Base-by-base conservation (phyloP, 2,888 invertebrate genomes). In the Mellilla xanthometata region DNA sequence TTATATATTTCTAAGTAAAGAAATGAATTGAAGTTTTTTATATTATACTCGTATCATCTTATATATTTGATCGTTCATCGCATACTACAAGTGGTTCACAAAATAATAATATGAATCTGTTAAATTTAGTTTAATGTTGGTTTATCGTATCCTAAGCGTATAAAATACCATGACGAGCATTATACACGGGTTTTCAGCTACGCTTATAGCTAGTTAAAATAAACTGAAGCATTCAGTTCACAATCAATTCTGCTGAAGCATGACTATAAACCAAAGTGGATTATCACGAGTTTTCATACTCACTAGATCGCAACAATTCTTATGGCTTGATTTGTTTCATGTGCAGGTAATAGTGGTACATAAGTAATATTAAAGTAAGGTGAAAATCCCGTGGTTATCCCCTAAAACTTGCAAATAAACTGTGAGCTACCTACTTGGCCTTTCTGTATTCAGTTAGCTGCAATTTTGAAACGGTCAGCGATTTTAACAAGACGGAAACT, bases 391-490 rank as follows among this genome's bases (percentile, higher is more conserved):
- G 15, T 6, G 6, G 15, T 19, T 5, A 6, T 6, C 15, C 15
- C 15, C 15, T 19, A 19, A 6, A 19, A 19, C 15, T 19, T 19
- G 15, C 15, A 19, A n/a, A 19, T 24, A n/a, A 45, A 57, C 53
- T 60, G 43, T 50, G 52, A 50, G 28, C 19, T 27, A 28, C 28
- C 19, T 27, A 28, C 28, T 28, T 36, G 11, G 28, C 36, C 12
- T 36, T 28, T 28, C 24, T 28, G 10, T 15, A 19, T 36, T 59
- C 45, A 61, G 63, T 57, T 61, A 61, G 60, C 59, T 60, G 68
- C 56, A 72, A 72, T 82, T 86, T 80, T 78, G 78, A 81, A 80
- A 86, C 78, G 83, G 78, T 77, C 65, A 68, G 66, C 74, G 73
- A 73, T 63, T 79, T 52, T 84, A 84, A 84, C 81, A 70, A 85